Conservation (phyloP, 2,113 vertebrate species). For the Chaenocephalus aceratus region DNA sequence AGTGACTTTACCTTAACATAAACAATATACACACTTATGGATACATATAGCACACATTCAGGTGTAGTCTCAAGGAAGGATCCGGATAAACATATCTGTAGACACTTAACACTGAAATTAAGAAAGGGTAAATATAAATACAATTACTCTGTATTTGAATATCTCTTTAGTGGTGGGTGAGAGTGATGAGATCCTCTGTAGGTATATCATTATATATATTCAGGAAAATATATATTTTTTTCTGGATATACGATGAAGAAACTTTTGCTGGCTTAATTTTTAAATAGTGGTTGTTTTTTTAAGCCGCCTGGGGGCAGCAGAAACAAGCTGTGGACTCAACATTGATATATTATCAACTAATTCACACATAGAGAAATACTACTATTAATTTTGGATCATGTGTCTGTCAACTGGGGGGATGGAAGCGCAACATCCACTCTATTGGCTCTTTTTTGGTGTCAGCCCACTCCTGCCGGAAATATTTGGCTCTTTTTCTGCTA, state of each 20-base stretch:
- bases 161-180: background rate
- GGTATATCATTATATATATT: too few relatives aligned
- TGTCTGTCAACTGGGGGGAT: too few relatives aligned
- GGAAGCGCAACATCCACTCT: too few relatives aligned
- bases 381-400: too few relatives aligned
- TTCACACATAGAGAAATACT: too few relatives aligned
- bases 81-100: background rate
- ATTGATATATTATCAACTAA: background rate
- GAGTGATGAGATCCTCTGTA: background rate
- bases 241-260: background rate
- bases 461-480: too few relatives aligned
- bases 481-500: too few relatives aligned
- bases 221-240: too few relatives aligned
- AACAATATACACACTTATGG: background rate
- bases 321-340: background rate
- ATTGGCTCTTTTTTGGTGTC: too few relatives aligned
- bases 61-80: constrained; percentile 3
- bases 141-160: background rate
- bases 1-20: constrained; percentile 10
- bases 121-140: background rate
- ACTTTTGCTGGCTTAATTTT: background rate
- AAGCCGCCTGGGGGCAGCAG: background rate
- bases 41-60: background rate
- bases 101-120: background rate
- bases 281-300: background rate